phyloP scores from a whole-genome alignment of 2,797 vertebrate genomes.

The Sebastes iracundus region DNA sequence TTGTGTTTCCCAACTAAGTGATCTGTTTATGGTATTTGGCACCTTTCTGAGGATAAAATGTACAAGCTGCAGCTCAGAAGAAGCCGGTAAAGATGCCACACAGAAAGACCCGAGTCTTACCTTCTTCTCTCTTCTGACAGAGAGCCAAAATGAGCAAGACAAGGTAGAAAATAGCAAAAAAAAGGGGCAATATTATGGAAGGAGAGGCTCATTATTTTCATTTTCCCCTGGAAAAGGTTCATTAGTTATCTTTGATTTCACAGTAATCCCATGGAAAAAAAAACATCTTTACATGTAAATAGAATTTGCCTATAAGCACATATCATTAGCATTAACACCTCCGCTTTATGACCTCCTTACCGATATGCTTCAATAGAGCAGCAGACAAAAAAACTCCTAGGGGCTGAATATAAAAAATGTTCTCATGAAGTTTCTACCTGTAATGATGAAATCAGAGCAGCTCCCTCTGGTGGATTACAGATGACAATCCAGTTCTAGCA shows the following conservation, averaged over 20 bases:
- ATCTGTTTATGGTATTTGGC: slow-evolving; percentile 45
- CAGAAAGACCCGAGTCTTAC: background rate
- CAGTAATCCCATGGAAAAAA: background rate
- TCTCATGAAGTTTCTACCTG: background rate
- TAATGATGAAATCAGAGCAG: slow-evolving; percentile 26
- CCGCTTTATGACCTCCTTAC: background rate
- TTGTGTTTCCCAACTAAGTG: slow-evolving; percentile 24
- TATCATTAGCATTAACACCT: background rate
- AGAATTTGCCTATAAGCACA: background rate
- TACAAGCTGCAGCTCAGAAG: slow-evolving; percentile 21
- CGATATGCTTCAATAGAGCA: background rate
- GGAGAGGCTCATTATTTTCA: background rate
- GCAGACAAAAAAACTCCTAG: background rate
- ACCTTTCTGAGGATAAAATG: slow-evolving; percentile 16
- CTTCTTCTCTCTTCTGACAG: background rate
- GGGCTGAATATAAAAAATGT: background rate
- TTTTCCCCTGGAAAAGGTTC: background rate
- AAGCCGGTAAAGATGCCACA: slow-evolving; percentile 15
- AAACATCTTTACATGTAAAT: background rate
- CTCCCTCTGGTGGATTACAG: slow-evolving; percentile 59
- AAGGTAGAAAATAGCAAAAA: background rate
- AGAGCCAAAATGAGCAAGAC: background rate
- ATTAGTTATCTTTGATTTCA: background rate
- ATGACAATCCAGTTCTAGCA: background rate
- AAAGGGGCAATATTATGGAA: background rate